Conservation (phyloP, 92 coral and sea anemone species). For the Bergia sp. region DNA sequence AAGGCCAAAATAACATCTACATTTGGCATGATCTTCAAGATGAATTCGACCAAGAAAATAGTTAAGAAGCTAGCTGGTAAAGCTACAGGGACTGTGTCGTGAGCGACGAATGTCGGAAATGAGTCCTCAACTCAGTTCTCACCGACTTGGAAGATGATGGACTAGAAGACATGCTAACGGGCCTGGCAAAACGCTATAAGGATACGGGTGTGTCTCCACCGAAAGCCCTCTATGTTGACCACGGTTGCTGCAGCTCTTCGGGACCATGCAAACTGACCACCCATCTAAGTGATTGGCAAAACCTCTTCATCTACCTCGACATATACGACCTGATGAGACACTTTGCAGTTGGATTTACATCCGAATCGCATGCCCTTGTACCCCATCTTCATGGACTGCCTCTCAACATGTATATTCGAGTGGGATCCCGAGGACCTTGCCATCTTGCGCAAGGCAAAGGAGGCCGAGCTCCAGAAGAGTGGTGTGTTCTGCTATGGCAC, state of each 20-base stretch:
- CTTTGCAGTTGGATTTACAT: slow-evolving; percentile 33
- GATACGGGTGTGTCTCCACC: too few relatives aligned
- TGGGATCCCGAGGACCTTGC: slow-evolving; percentile 40
- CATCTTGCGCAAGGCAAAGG: slow-evolving; percentile 40
- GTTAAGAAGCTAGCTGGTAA: slow-evolving; percentile 36
- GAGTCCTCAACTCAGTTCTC: slow-evolving; percentile 8
- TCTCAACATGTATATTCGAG: slow-evolving; percentile 54
- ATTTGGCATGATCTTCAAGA: too few relatives aligned
- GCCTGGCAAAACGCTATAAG: background rate
- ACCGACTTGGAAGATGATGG: slow-evolving; percentile 38
- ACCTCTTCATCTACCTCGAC: slow-evolving; percentile 49
- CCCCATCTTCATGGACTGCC: slow-evolving; percentile 48
- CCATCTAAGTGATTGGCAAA: slow-evolving; percentile 25
- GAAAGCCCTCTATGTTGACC: slow-evolving; percentile 52
- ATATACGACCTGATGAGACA: slow-evolving; percentile 59
- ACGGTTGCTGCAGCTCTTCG: slow-evolving; percentile 48
- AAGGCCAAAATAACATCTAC: too few relatives aligned
- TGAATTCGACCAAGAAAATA: too few relatives aligned
- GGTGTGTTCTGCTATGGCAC: slow-evolving; percentile 27
- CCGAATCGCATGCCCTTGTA: slow-evolving; percentile 62
- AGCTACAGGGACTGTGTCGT: slow-evolving; percentile 29
- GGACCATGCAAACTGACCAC: slow-evolving; percentile 30
- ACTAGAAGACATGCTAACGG: too few relatives aligned
- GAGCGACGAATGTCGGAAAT: slow-evolving; percentile 29
- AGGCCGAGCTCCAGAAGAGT: slow-evolving; percentile 35